phyloP scores from a whole-genome alignment of 2,888 invertebrate species.

The Glyphotaelius pellucidus region DNA sequence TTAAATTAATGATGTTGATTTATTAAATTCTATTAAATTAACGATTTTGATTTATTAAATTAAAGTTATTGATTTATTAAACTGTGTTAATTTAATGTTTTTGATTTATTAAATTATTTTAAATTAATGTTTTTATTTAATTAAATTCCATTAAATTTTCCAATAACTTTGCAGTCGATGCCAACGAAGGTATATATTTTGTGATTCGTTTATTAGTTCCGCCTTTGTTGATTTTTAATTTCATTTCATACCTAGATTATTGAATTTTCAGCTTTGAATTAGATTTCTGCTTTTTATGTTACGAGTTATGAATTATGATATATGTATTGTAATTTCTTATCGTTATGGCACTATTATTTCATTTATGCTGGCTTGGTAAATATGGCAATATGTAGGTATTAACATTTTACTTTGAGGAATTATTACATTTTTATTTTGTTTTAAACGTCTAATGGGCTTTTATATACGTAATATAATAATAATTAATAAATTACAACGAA shows the following conservation, averaged over 20 bases:
- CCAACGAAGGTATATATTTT: not conserved
- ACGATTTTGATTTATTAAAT: too few relatives aligned
- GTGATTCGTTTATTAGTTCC: not conserved
- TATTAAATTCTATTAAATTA: too few relatives aligned
- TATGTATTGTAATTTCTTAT: not conserved
- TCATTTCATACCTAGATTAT: not conserved
- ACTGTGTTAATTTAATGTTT: too few relatives aligned
- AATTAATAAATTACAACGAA: too few relatives aligned
- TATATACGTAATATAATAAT: too few relatives aligned
- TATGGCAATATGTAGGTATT: not conserved
- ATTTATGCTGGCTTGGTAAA: not conserved
- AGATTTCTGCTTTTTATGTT: not conserved
- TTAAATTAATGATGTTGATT: too few relatives aligned
- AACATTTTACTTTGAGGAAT: not conserved
- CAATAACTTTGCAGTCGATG: not conserved
- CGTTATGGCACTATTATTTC: not conserved
- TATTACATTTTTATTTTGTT: too few relatives aligned
- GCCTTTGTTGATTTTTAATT: not conserved
- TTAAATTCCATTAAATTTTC: too few relatives aligned
- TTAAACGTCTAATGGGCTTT: too few relatives aligned
- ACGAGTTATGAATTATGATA: not conserved
- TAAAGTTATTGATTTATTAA: too few relatives aligned
- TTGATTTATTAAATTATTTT: too few relatives aligned
- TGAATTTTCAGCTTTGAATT: not conserved
- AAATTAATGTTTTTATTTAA: too few relatives aligned